These are phyloP conservation scores for Eumaeus atala DNA, from an alignment of 1,140 invertebrate species.

Conservation along the genomic window DNA sequence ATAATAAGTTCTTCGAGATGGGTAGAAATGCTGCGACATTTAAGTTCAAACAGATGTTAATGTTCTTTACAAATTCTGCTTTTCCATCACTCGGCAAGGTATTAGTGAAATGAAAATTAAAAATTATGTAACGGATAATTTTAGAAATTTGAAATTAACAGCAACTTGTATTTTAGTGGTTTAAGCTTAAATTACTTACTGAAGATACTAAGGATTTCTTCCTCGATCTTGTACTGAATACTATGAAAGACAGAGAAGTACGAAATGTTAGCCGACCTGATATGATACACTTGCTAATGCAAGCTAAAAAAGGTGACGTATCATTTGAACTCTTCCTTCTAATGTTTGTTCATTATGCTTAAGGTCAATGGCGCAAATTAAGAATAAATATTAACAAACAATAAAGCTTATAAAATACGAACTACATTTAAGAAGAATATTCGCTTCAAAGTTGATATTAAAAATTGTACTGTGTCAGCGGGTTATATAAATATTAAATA, in stretches of 20 bases:
- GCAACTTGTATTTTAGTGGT: conserved; percentile 23
- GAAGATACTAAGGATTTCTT: conserved; percentile 67
- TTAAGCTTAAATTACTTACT: conserved; percentile 50
- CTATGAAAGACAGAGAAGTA: conserved; percentile 68
- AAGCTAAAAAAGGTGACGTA: conserved; percentile 49
- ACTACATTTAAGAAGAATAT: too few relatives aligned
- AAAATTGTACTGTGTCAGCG: too few relatives aligned
- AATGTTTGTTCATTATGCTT: neutral
- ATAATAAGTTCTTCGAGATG: conserved; percentile 72
- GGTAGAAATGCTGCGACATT: conserved; percentile 50
- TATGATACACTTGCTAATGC: conserved; percentile 70
- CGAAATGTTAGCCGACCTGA: conserved; percentile 56
- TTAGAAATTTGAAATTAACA: neutral
- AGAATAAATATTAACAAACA: too few relatives aligned
- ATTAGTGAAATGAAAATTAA: neutral
- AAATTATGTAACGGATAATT: too few relatives aligned
- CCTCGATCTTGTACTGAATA: conserved; percentile 65
- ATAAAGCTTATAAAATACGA: too few relatives aligned
- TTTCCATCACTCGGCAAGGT: conserved; percentile 30
- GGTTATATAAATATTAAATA: too few relatives aligned
- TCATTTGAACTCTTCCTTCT: neutral
- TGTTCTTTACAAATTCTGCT: conserved; percentile 24
- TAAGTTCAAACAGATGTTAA: conserved; percentile 27
- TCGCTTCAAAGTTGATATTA: too few relatives aligned
- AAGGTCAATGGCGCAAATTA: neutral